Evolutionary conservation across 2,888 invertebrate species (phyloP).

Genomic region (Nomada lathburiana): DNA sequence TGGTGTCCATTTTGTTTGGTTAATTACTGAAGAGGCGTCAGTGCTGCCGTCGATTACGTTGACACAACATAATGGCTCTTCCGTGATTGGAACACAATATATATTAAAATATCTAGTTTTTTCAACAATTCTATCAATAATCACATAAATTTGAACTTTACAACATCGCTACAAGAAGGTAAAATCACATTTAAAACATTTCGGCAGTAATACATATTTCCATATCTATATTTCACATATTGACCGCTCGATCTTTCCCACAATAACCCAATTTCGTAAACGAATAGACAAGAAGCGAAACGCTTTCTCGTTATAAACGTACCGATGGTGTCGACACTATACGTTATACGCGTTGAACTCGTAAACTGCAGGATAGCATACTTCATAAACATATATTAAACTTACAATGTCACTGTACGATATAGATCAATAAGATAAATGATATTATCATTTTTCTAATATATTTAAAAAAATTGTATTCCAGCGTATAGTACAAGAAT

Average conservation of each 20-base stretch:
- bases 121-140: conserved; percentile 3
- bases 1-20: conserved; percentile 85
- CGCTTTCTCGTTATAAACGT: conserved; percentile 37
- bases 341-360: conserved; percentile 12
- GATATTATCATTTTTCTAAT: background rate
- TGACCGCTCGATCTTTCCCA: conserved; percentile 59
- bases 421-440: background rate
- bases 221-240: conserved; percentile 62
- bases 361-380: background rate
- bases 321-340: conserved; percentile 59
- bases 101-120: conserved; percentile 45
- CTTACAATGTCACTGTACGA: no score
- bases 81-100: conserved; percentile 53
- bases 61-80: conserved; percentile 75
- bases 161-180: conserved; percentile 3
- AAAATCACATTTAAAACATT: conserved; percentile 39
- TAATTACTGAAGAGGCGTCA: conserved; percentile 83
- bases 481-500: background rate
- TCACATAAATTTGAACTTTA: conserved; percentile 23
- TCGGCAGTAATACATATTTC: conserved; percentile 34
- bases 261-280: conserved; percentile 65
- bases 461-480: background rate
- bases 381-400: background rate
- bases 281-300: conserved; percentile 56
- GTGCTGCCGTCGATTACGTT: conserved; percentile 84